Evolutionary conservation across 1,140 invertebrate species (phyloP), one percentile per base, ranked within the genome.

Genomic region (Drosophila tristis): DNA sequence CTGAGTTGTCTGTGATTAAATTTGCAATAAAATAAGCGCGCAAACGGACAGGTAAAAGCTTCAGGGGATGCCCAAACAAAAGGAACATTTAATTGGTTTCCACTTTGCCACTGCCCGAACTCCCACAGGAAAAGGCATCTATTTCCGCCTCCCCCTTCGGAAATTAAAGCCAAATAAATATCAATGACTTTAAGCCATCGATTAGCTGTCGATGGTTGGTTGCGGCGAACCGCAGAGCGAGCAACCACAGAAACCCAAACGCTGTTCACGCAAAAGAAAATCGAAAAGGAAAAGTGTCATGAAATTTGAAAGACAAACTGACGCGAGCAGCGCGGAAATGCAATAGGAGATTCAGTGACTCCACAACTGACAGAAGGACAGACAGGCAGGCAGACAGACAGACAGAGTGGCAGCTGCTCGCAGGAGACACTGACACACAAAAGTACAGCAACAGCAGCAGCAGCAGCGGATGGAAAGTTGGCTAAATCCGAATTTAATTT

Each of bases 401-500:
- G 66, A 58, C 64, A 68, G 80, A 81, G 65, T 64, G 81, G 68
- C 80, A 80, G 81, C 57, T 72, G 78, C 51, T 71, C 35, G 45
- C 60, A 63, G 29, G 75, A 67, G 65, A 71, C 78, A 82, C 63
- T 89, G 78, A 60, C 67, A 74, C 62, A 67, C 48, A 89, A 63
- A 76, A 80, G 72, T 64, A 77, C 62, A 68, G 78, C 84, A 82
- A 78, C 72, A 68, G 44, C 67, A 29, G 4, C 5, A 26, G 26
- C 26, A 6, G 5, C 51, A 62, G 51, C 55, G 57, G 68, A 80
- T 79, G 80, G 76, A 68, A 78, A 80, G 76, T 74, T 90, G 84
- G 79, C 72, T 80, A 84, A 89, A 89, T 89, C 80, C 75, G 70
- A 89, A 89, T 89, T 89, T 89, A 89, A 89, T 89, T 89, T 89